phyloP scores from a whole-genome alignment of 2,888 invertebrate species.

The Thymelicus acteon region DNA sequence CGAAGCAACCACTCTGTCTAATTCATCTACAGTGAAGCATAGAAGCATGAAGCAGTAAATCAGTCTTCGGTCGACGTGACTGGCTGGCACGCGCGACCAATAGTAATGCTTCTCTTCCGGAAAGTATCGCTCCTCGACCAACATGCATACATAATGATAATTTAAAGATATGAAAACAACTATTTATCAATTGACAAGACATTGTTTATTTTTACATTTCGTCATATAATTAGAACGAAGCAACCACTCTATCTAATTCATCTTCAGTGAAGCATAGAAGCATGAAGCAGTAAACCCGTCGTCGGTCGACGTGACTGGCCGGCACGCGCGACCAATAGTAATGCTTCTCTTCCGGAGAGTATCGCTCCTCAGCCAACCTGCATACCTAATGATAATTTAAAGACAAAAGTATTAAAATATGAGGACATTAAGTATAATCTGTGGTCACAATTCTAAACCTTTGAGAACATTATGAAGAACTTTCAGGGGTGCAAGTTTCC shows the following conservation, averaged over 20 bases:
- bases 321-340: slow-evolving; percentile 56
- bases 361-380: slow-evolving; percentile 62
- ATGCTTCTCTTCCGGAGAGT: slow-evolving; percentile 65
- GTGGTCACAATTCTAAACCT: no score
- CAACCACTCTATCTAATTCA: slow-evolving; percentile 69
- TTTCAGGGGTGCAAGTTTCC: no score
- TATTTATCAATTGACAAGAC: no score
- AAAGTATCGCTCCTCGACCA: slow-evolving; percentile 65
- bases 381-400: slow-evolving; percentile 57
- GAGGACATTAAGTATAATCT: no score
- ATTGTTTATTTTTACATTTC: neutral
- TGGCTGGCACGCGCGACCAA: slow-evolving; percentile 52
- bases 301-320: slow-evolving; percentile 64
- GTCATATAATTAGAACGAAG: slow-evolving; percentile 55
- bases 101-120: slow-evolving; percentile 68
- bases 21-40: slow-evolving; percentile 75
- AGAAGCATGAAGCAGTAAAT: slow-evolving; percentile 74
- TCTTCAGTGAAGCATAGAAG: slow-evolving; percentile 75
- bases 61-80: slow-evolving; percentile 65
- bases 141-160: slow-evolving; percentile 60
- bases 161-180: no score
- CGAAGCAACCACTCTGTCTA: slow-evolving; percentile 68
- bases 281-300: slow-evolving; percentile 73
- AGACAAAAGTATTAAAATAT: no score
- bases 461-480: no score